These are phyloP conservation scores for Sycophila texana DNA, from an alignment of 2,888 invertebrate genomes.

Conservation along the genomic window DNA sequence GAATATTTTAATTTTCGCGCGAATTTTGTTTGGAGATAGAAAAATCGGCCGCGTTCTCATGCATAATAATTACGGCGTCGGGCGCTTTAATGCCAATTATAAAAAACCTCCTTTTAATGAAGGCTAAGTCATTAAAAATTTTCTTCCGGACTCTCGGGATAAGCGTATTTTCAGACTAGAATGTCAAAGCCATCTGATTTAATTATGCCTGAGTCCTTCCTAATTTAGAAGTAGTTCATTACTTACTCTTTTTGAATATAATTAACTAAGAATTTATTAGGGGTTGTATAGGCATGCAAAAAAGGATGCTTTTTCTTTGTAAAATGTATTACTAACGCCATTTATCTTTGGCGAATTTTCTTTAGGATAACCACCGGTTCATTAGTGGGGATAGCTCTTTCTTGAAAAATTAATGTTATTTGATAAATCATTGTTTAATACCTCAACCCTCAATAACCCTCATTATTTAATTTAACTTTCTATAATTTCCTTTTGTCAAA, in stretches of 20 bases:
- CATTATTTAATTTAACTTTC: too few species aligned
- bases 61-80: constrained; percentile 28
- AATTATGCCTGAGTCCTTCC: constrained; percentile 22
- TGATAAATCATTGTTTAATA: too few species aligned
- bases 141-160: neutral
- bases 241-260: constrained; percentile 28
- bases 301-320: neutral
- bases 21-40: neutral
- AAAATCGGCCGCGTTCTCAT: constrained; percentile 16
- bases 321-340: too few species aligned
- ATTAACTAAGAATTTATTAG: constrained; percentile 19
- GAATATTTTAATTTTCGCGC: constrained; percentile 5
- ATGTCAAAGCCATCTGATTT: constrained; percentile 22
- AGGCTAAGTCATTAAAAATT: constrained; percentile 39
- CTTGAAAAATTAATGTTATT: too few species aligned
- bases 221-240: constrained; percentile 33
- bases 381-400: too few species aligned
- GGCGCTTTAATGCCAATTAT: constrained; percentile 42
- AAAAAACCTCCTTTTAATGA: constrained; percentile 36
- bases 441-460: too few species aligned
- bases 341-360: too few species aligned
- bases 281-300: neutral
- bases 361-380: neutral
- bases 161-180: constrained; percentile 32
- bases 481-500: too few species aligned